Conservation (phyloP, 2,113 vertebrate species). For the Agapornis roseicollis region DNA sequence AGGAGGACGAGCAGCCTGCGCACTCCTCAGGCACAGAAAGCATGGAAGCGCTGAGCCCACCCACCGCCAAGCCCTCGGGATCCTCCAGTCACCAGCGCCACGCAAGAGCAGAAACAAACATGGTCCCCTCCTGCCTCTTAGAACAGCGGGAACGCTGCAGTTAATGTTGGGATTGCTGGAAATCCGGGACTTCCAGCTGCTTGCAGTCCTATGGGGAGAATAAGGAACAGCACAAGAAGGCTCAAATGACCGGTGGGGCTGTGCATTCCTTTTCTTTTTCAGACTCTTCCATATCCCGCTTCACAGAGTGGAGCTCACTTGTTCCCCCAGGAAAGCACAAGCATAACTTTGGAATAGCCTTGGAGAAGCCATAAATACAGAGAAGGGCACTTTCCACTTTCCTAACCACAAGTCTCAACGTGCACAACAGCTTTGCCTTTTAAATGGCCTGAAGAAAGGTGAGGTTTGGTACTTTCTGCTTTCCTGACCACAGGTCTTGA, state of each 20-base stretch:
- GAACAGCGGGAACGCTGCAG: not conserved
- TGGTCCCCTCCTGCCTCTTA: not conserved
- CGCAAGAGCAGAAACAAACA: not conserved
- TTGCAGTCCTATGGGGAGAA: fast-evolving
- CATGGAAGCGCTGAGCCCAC: not conserved
- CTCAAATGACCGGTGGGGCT: not conserved
- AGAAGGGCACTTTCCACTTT: not conserved
- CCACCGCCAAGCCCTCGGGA: not conserved
- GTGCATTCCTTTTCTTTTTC: not conserved
- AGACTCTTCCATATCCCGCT: fast-evolving
- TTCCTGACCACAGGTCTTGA: not conserved
- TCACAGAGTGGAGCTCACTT: fast-evolving
- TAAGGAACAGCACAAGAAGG: fast-evolving
- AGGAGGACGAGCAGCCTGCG: not conserved
- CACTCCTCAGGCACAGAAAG: not conserved
- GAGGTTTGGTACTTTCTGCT: not conserved
- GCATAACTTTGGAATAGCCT: not conserved
- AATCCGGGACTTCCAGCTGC: not conserved
- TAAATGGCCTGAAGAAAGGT: not conserved
- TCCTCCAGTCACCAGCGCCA: not conserved
- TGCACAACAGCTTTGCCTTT: not conserved
- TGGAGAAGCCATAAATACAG: not conserved
- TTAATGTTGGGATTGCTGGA: not conserved
- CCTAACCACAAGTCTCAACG: not conserved
- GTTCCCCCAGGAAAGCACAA: not conserved